A percentile compares a stretch with the other conserved stretches of the same genome.
Conservation (phyloP, 2,797 vertebrate species). For the Spea hammondii region DNA sequence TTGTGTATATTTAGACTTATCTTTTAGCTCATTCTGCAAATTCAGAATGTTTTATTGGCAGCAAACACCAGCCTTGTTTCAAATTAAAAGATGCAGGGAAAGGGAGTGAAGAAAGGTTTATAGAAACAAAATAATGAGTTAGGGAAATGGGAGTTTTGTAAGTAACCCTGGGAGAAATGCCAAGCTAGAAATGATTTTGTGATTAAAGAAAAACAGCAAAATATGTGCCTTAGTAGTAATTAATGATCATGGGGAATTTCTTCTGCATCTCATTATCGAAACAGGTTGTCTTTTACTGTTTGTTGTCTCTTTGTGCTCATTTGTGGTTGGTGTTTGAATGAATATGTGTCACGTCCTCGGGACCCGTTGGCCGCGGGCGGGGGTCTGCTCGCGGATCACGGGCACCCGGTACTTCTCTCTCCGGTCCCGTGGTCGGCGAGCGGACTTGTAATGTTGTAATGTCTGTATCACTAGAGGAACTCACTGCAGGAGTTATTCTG, state of each 20-base stretch:
- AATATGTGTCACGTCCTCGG: too few relatives aligned
- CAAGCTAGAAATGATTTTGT: slow-evolving; percentile 8
- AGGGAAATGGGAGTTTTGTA: slow-evolving; percentile 37
- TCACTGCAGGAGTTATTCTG: too few relatives aligned
- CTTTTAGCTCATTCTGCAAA: background rate
- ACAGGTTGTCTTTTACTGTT: slow-evolving; percentile 5
- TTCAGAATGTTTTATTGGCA: background rate
- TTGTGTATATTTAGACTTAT: too few relatives aligned
- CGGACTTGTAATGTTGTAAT: too few relatives aligned
- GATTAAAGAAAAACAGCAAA: slow-evolving; percentile 11
- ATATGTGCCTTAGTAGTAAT: slow-evolving; percentile 6
- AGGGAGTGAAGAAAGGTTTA: slow-evolving; percentile 57
- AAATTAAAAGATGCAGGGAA: slow-evolving; percentile 59
- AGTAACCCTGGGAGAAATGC: slow-evolving; percentile 18
- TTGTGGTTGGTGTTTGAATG: background rate
- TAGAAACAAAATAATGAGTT: slow-evolving; percentile 30
- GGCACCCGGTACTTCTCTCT: too few relatives aligned
- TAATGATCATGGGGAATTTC: slow-evolving; percentile 4
- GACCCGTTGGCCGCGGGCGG: too few relatives aligned
- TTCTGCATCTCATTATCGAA: slow-evolving; percentile 8
- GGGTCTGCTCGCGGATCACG: too few relatives aligned
- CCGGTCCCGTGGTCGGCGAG: too few relatives aligned
- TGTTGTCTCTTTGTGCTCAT: background rate
- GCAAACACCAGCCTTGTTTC: slow-evolving; percentile 28
- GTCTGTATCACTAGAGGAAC: too few relatives aligned